These are phyloP conservation scores for Heliconius hortense DNA, from an alignment of 2,888 invertebrate species.

Conservation along the genomic window DNA sequence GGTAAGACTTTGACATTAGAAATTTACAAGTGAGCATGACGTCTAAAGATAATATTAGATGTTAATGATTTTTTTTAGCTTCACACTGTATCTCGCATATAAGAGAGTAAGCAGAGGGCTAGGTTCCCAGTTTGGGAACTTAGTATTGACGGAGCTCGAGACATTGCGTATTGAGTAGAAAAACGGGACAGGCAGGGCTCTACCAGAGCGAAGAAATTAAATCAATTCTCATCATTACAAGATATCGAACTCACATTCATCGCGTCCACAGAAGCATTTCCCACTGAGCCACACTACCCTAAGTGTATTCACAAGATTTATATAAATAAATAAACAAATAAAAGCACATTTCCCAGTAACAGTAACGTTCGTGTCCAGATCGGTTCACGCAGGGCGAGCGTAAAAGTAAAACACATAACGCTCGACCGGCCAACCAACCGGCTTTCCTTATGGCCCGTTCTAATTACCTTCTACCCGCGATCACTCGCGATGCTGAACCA, in stretches of 20 bases:
- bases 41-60: background rate
- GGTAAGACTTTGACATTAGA: background rate
- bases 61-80: too few species aligned
- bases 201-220: too few species aligned
- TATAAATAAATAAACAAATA: background rate
- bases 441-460: constrained; percentile 36
- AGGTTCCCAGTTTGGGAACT: too few species aligned
- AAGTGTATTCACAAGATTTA: background rate
- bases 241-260: too few species aligned
- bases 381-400: constrained; percentile 19
- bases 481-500: constrained; percentile 1
- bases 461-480: constrained; percentile 29
- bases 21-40: background rate
- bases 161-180: too few species aligned
- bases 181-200: too few species aligned
- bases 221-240: too few species aligned
- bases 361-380: background rate
- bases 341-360: background rate
- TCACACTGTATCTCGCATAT: too few species aligned
- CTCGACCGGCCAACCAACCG: background rate
- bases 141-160: too few species aligned
- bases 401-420: constrained; percentile 15
- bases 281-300: background rate
- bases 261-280: background rate
- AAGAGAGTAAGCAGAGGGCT: too few species aligned